Conservation (phyloP, 2,113 vertebrate genomes). For the Donacobius atricapilla region DNA sequence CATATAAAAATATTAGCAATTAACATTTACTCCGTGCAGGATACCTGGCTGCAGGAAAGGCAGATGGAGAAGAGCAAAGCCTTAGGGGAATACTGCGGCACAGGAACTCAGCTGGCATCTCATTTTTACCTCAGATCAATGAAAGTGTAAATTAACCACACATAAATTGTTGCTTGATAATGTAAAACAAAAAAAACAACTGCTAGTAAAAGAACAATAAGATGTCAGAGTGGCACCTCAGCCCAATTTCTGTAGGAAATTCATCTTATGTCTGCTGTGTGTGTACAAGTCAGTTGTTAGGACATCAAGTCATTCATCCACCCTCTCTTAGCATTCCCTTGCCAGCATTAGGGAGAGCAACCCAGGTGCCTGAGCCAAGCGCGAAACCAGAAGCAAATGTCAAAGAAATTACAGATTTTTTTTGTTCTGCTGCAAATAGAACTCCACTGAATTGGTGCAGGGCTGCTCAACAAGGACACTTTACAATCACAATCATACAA, state of each 20-base stretch:
- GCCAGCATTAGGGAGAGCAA: not conserved
- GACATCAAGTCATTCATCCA: not conserved
- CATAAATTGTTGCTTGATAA: not conserved
- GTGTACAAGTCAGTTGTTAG: not conserved
- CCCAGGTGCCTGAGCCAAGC: not conserved
- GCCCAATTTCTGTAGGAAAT: not conserved
- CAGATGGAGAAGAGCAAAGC: not conserved
- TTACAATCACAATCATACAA: not conserved
- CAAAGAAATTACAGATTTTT: not conserved
- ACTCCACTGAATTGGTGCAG: not conserved
- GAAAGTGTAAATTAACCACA: not conserved
- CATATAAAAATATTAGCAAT: not conserved
- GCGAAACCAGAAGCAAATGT: not conserved
- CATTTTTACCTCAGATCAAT: not conserved
- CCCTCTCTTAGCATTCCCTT: not conserved
- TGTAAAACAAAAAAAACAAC: not conserved
- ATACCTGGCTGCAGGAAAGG: not conserved
- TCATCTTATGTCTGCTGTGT: not conserved
- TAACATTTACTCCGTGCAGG: not conserved
- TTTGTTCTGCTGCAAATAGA: not conserved
- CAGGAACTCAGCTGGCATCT: not conserved
- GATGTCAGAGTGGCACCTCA: not conserved
- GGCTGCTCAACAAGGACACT: not conserved
- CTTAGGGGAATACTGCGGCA: not conserved
- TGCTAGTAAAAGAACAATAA: not conserved